Evolutionary conservation across 2,797 vertebrate species (phyloP).

Genomic region (Dendrocincla fuliginosa): DNA sequence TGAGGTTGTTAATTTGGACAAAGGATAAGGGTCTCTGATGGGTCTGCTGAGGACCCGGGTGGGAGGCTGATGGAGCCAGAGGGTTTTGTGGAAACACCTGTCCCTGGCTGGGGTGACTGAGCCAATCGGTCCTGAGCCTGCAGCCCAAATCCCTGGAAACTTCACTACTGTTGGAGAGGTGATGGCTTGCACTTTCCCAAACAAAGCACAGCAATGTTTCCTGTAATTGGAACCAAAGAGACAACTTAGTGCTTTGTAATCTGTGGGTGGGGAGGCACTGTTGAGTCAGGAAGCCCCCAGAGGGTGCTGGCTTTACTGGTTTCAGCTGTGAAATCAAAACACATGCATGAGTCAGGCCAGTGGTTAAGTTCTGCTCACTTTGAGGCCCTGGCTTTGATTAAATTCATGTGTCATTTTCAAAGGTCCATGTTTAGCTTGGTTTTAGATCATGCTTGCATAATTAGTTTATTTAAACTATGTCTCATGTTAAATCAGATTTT

Average conservation of each 20-base stretch:
- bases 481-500: constrained; percentile 81
- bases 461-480: constrained; percentile 84
- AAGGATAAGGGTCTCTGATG: neutral
- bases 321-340: constrained; percentile 71
- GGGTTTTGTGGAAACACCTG: neutral
- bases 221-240: constrained; percentile 53
- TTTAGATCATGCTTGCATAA: constrained; percentile 79
- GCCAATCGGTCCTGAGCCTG: neutral
- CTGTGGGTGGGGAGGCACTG: constrained; percentile 13
- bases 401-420: constrained; percentile 79
- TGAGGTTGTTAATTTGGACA: neutral
- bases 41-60: neutral
- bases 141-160: neutral
- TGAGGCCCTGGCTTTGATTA: constrained; percentile 80
- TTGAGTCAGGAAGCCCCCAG: constrained; percentile 53
- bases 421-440: constrained; percentile 74
- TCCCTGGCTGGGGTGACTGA: neutral
- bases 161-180: constrained; percentile 21
- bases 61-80: neutral
- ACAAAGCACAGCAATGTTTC: constrained; percentile 52
- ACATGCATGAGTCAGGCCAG: constrained; percentile 62
- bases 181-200: constrained; percentile 38
- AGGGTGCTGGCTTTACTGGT: constrained; percentile 63
- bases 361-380: constrained; percentile 74
- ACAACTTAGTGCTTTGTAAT: constrained; percentile 60